Percentiles rank a stretch among this genome's conserved stretches.
These are phyloP conservation scores for Leptopilina myrica DNA, from an alignment of 2,888 invertebrate species.

Conservation along the genomic window DNA sequence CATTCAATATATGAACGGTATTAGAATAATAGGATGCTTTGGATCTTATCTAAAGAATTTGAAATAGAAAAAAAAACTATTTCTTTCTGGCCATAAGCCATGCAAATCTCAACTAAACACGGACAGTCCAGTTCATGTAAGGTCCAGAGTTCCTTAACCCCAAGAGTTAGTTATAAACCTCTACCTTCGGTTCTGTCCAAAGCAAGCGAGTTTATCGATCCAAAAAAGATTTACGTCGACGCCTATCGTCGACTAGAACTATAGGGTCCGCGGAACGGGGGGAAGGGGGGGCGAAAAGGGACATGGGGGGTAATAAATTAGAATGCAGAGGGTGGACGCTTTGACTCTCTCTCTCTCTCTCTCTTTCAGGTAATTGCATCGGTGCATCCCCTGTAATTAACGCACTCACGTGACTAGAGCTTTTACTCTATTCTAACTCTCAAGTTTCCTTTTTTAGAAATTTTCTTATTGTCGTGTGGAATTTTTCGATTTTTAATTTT, in stretches of 20 bases:
- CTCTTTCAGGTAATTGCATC: conserved; percentile 41
- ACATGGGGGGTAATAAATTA: conserved; percentile 67
- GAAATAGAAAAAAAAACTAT: neutral
- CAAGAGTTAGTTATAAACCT: conserved; percentile 63
- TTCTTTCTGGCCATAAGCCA: conserved; percentile 12
- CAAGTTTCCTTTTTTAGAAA: too few species aligned
- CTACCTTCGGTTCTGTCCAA: conserved; percentile 62
- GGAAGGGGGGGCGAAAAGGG: too few species aligned
- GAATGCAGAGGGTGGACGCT: conserved; percentile 54
- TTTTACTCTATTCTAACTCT: neutral
- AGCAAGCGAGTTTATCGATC: conserved; percentile 70
- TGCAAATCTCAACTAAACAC: conserved; percentile 27
- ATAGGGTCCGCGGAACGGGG: conserved; percentile 6
- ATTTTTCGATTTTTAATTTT: too few species aligned
- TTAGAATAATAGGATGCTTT: neutral
- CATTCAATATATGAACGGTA: neutral
- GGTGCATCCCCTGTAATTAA: conserved; percentile 54
- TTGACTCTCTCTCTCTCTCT: conserved; percentile 4
- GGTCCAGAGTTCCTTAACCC: conserved; percentile 71
- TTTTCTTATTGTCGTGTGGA: too few species aligned
- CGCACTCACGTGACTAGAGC: conserved; percentile 37
- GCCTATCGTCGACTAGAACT: conserved; percentile 48
- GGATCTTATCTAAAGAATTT: conserved; percentile 5
- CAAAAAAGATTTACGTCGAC: conserved; percentile 70
- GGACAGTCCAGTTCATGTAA: conserved; percentile 47